Evolutionary conservation across 64 coral and sea anemone genomes (phyloP).

Genomic region (Actinia tenebrosa): DNA sequence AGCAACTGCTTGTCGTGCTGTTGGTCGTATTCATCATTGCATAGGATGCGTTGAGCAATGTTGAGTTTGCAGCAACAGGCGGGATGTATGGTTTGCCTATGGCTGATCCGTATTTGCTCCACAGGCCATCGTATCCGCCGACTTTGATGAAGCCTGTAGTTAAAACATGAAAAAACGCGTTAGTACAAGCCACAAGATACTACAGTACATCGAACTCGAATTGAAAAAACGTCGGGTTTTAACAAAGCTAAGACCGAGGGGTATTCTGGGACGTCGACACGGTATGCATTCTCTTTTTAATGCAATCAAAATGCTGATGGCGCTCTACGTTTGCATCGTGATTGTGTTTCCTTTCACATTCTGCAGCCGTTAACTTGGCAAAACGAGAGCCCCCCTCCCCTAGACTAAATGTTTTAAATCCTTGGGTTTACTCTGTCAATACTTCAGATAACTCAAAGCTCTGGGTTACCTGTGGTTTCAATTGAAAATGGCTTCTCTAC

Average conservation of each 20-base stretch:
- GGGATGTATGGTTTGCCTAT: constrained; percentile 21
- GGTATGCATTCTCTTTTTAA: too few species aligned
- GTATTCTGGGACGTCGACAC: too few species aligned
- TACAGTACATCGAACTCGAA: neutral
- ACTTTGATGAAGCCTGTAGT: constrained; percentile 65
- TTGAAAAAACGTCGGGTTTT: too few species aligned
- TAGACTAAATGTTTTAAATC: neutral
- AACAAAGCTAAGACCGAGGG: too few species aligned
- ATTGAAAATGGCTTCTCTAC: neutral
- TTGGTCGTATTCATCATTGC: neutral
- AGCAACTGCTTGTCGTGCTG: constrained; percentile 10
- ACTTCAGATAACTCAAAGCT: neutral
- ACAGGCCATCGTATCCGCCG: constrained; percentile 57
- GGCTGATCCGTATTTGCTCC: constrained; percentile 57
- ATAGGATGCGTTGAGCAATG: neutral
- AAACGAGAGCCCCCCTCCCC: too few species aligned
- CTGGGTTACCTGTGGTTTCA: neutral
- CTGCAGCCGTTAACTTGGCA: too few species aligned
- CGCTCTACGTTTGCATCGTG: too few species aligned
- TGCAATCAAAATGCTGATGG: too few species aligned
- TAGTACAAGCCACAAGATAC: neutral
- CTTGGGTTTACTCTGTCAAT: neutral
- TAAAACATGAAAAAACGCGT: neutral
- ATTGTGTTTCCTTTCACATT: too few species aligned
- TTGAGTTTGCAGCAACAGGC: neutral